A percentile compares a stretch with the other conserved stretches of the same genome.
Evolutionary conservation across 2,113 vertebrate species (phyloP).

Genomic region (Scomber colias): DNA sequence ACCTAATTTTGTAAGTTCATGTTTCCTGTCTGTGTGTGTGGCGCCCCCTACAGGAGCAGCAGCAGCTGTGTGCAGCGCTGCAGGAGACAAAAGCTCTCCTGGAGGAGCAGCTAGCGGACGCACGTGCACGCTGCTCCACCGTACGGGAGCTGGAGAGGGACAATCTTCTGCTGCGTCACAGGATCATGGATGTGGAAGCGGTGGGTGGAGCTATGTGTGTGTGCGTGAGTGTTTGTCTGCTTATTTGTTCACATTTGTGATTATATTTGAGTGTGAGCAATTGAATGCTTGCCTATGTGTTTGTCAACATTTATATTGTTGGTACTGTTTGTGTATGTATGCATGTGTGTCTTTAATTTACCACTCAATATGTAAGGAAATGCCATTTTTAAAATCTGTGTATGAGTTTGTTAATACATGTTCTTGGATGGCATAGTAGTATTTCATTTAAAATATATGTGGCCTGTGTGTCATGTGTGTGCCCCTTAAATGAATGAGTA

Average conservation of each 20-base stretch:
- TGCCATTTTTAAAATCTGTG: background rate
- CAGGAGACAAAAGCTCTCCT: slow-evolving; percentile 89
- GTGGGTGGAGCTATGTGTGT: slow-evolving; percentile 73
- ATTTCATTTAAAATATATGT: background rate
- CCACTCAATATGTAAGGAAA: background rate
- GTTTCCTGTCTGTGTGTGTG: slow-evolving; percentile 4
- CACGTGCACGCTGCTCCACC: slow-evolving; percentile 84
- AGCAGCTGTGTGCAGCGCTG: slow-evolving; percentile 85
- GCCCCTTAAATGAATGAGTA: background rate
- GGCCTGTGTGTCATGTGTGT: background rate
- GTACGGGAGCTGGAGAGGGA: slow-evolving; percentile 89
- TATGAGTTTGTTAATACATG: no score
- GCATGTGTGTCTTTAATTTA: background rate
- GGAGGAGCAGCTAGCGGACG: slow-evolving; percentile 87
- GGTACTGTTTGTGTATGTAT: background rate
- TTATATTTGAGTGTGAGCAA: background rate
- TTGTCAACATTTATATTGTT: background rate
- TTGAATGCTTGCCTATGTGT: background rate
- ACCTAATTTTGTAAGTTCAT: background rate
- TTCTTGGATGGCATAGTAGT: background rate
- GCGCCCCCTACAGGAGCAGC: slow-evolving; percentile 87
- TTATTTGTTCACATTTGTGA: background rate
- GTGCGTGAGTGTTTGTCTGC: background rate
- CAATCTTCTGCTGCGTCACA: slow-evolving; percentile 87
- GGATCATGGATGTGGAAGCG: slow-evolving; percentile 84